phyloP scores from a whole-genome alignment of 1,140 invertebrate species.

The Ceratina japonica region DNA sequence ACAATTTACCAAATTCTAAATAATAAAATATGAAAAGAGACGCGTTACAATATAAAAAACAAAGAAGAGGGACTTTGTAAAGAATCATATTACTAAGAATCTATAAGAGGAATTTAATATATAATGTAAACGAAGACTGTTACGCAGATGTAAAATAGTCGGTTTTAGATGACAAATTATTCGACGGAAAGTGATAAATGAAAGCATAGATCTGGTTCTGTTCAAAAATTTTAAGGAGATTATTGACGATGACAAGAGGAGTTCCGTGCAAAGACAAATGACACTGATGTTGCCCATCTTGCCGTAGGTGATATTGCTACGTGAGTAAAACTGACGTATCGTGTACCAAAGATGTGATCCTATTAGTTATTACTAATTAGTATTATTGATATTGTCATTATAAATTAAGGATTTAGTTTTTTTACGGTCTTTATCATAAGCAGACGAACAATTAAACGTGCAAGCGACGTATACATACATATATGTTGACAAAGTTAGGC shows the following conservation, averaged over 20 bases:
- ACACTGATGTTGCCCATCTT: slow-evolving; percentile 48
- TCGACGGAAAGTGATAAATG: slow-evolving; percentile 31
- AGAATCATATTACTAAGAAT: slow-evolving; percentile 46
- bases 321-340: slow-evolving; percentile 51
- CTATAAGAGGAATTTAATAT: slow-evolving; percentile 49
- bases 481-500: not conserved
- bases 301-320: slow-evolving; percentile 44
- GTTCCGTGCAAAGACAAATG: slow-evolving; percentile 36
- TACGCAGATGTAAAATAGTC: slow-evolving; percentile 55
- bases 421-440: slow-evolving; percentile 34
- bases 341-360: slow-evolving; percentile 70
- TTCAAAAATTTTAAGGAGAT: slow-evolving; percentile 46
- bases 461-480: slow-evolving; percentile 14
- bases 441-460: slow-evolving; percentile 16
- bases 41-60: slow-evolving; percentile 35
- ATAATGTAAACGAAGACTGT: slow-evolving; percentile 63
- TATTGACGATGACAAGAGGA: slow-evolving; percentile 27
- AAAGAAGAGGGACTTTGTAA: slow-evolving; percentile 34
- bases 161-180: slow-evolving; percentile 56
- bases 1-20: slow-evolving; percentile 47
- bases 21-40: slow-evolving; percentile 9
- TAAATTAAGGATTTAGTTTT: slow-evolving; percentile 57
- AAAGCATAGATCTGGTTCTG: slow-evolving; percentile 42
- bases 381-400: slow-evolving; percentile 48
- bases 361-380: slow-evolving; percentile 54